Percentiles rank a stretch among this genome's conserved stretches.
Evolutionary conservation across 2,797 vertebrate species (phyloP).

Genomic region (Brachymystax lenok): DNA sequence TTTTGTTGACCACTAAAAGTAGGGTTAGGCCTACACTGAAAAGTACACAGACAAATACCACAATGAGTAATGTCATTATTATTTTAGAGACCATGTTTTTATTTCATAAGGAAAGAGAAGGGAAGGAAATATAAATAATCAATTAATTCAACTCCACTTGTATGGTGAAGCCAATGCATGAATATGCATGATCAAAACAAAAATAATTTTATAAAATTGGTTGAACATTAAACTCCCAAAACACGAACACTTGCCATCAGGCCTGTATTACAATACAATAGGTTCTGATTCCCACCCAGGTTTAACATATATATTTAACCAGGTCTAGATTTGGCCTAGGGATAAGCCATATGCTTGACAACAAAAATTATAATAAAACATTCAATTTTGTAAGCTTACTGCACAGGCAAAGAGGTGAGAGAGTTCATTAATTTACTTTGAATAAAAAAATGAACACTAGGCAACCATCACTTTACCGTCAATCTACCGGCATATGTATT

Average conservation of each 20-base stretch:
- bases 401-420: no score
- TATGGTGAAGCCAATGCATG: no score
- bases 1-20: conserved; percentile 2
- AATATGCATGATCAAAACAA: no score
- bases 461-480: no score
- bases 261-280: no score
- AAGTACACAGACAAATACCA: conserved; percentile 7
- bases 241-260: not conserved
- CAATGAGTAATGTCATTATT: conserved; percentile 1
- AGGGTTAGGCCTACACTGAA: not conserved
- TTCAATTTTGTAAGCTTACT: not conserved
- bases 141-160: no score
- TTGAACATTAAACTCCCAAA: not conserved
- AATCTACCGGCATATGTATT: no score
- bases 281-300: not conserved
- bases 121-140: no score
- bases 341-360: not conserved
- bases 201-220: no score
- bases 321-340: not conserved
- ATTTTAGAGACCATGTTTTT: not conserved
- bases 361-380: not conserved
- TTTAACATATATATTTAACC: not conserved
- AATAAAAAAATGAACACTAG: no score
- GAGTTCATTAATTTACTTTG: no score
- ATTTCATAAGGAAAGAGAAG: no score